These are phyloP conservation scores for Therioaphis trifolii DNA, from an alignment of 2,888 invertebrate species.

Conservation along the genomic window DNA sequence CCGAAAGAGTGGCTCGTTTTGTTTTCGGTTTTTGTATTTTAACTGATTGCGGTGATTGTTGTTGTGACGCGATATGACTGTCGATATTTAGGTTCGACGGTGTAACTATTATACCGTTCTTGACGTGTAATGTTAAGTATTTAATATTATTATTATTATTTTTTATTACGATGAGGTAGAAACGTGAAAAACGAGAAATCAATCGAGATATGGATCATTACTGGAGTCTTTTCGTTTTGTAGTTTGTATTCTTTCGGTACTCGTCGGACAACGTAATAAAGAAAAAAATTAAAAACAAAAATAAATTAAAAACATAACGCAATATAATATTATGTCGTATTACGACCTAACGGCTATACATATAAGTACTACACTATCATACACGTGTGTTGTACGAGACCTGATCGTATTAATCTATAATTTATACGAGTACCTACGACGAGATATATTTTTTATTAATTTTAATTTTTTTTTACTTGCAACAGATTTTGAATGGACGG, in stretches of 20 bases:
- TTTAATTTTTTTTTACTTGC: background rate
- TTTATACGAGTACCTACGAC: no score
- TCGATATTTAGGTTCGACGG: no score
- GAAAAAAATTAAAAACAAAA: background rate
- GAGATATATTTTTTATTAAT: no score
- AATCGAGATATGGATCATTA: background rate
- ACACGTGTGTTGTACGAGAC: background rate
- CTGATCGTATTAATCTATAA: background rate
- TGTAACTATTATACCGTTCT: no score
- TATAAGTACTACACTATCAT: background rate
- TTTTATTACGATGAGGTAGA: background rate
- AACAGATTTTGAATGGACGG: slow-evolving; percentile 1
- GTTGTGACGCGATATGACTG: no score
- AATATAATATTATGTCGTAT: background rate
- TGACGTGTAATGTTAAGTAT: no score
- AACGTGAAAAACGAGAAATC: background rate
- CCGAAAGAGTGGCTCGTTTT: no score
- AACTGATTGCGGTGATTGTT: no score
- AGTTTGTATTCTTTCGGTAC: background rate
- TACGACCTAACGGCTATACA: background rate
- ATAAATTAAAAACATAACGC: no score
- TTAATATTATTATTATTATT: no score
- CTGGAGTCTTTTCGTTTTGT: background rate
- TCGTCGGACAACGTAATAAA: background rate
- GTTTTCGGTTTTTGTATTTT: no score